phyloP scores from a whole-genome alignment of 2,797 vertebrate species.

The Anas bernieri region DNA sequence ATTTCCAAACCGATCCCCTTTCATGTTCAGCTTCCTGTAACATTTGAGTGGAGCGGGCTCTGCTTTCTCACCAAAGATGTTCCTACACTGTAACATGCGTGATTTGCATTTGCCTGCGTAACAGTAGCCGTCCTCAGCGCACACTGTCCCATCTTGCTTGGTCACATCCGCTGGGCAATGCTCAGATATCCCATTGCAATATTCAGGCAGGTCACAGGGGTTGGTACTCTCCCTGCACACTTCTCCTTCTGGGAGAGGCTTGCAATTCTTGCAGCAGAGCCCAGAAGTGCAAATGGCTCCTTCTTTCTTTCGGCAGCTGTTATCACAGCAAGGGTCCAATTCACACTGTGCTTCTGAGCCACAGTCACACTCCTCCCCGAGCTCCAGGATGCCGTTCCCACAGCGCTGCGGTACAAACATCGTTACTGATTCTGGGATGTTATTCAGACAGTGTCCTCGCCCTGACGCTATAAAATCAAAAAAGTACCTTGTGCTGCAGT shows the following conservation, averaged over 20 bases:
- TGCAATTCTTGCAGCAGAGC: constrained; percentile 86
- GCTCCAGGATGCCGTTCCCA: constrained; percentile 47
- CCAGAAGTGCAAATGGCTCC: constrained; percentile 85
- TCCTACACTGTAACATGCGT: background rate
- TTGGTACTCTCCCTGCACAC: constrained; percentile 38
- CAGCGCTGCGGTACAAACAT: background rate
- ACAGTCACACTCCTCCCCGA: constrained; percentile 45
- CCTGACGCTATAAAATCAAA: background rate
- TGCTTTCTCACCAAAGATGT: constrained; percentile 46
- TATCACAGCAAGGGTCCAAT: constrained; percentile 84
- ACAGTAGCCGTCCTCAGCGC: constrained; percentile 35
- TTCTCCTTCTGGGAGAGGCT: constrained; percentile 45
- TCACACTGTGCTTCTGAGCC: constrained; percentile 68
- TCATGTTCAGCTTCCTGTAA: constrained; percentile 36
- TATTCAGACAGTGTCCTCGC: background rate
- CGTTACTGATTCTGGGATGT: background rate
- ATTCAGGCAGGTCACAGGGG: constrained; percentile 69
- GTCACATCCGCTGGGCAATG: constrained; percentile 58
- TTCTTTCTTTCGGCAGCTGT: constrained; percentile 79
- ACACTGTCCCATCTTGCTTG: constrained; percentile 60
- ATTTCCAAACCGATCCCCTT: constrained; percentile 62
- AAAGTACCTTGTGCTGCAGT: constrained; percentile 36
- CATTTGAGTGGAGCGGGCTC: background rate
- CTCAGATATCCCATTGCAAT: constrained; percentile 51
- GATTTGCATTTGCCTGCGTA: constrained; percentile 37